These are phyloP conservation scores for Gymnarchus niloticus DNA, from an alignment of 2,113 vertebrate genomes.

Conservation along the genomic window DNA sequence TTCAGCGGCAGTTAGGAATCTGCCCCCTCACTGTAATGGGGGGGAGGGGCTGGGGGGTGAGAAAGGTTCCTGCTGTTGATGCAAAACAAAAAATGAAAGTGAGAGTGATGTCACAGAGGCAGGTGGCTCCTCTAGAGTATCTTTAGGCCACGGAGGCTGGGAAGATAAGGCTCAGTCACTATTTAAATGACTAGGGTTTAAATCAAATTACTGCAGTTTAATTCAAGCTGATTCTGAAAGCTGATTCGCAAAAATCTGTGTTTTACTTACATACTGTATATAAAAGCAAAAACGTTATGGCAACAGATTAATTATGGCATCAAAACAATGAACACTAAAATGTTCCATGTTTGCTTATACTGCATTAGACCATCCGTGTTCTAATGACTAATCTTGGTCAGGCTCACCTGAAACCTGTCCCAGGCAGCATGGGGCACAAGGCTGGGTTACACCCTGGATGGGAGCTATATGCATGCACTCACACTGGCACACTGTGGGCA, in stretches of 20 bases:
- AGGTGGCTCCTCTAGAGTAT: constrained; percentile 11
- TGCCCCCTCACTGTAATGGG: neutral
- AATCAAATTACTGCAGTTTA: neutral
- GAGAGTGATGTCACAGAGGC: neutral
- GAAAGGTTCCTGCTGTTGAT: neutral
- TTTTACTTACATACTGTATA: neutral
- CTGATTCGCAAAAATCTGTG: neutral
- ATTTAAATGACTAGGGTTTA: neutral
- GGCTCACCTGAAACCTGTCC: too few species aligned
- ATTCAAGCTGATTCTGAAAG: neutral
- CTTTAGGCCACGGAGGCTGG: neutral
- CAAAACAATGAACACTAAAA: neutral
- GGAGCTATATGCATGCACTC: too few species aligned
- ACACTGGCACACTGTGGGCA: too few species aligned
- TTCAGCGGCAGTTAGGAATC: neutral
- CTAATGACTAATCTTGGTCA: too few species aligned
- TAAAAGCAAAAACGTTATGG: neutral
- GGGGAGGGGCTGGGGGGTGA: too few species aligned
- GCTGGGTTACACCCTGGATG: too few species aligned
- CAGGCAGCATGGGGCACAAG: too few species aligned
- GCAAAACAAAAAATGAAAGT: neutral
- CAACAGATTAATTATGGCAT: neutral
- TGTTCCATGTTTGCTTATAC: neutral
- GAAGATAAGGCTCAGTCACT: constrained; percentile 16
- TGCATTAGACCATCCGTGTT: too few species aligned